These are phyloP conservation scores for Cichlasoma orientale DNA, from an alignment of 2,797 vertebrate genomes.

Conservation along the genomic window DNA sequence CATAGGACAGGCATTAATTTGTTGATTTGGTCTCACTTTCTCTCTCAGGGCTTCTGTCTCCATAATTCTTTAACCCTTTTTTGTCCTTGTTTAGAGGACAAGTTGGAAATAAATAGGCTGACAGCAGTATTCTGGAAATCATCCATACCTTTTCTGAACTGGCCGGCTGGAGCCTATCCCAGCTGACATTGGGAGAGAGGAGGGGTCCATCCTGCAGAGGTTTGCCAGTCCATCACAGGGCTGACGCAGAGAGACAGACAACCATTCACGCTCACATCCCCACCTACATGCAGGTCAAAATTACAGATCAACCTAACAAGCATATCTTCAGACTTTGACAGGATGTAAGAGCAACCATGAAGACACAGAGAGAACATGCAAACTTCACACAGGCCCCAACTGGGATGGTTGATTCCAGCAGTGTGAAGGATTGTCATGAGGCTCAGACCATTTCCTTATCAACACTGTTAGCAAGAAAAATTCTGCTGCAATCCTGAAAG, in stretches of 20 bases:
- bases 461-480: background rate
- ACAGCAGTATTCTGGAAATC: background rate
- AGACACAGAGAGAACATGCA: background rate
- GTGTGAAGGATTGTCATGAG: background rate
- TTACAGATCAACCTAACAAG: background rate
- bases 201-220: too few species aligned
- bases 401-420: background rate
- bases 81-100: constrained; percentile 40
- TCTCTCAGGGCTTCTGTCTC: constrained; percentile 60
- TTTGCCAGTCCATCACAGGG: background rate
- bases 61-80: constrained; percentile 62
- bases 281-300: background rate
- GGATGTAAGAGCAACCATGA: background rate
- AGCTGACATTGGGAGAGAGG: background rate
- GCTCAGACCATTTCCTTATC: background rate
- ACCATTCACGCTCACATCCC: background rate
- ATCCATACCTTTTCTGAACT: background rate
- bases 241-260: background rate
- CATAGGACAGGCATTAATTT: constrained; percentile 78
- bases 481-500: background rate
- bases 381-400: background rate
- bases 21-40: constrained; percentile 75
- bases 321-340: background rate
- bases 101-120: constrained; percentile 21
- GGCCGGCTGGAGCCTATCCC: background rate